phyloP scores from a whole-genome alignment of 1,140 invertebrate genomes.

The Heliconius himera region DNA sequence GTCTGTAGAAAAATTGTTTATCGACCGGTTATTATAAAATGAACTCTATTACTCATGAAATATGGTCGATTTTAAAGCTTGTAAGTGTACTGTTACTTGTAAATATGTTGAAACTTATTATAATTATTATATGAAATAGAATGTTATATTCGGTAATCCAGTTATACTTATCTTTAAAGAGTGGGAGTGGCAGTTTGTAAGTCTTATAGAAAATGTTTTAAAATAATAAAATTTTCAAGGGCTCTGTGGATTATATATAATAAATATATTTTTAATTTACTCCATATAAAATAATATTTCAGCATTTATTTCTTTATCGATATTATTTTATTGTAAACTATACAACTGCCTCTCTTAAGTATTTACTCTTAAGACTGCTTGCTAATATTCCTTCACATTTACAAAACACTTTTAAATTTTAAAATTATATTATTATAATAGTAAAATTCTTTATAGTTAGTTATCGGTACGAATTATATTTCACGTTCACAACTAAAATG shows the following conservation, averaged over 20 bases:
- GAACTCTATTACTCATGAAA: not conserved
- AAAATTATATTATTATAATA: not conserved
- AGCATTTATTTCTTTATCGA: not conserved
- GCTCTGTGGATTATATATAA: not conserved
- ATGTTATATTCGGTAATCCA: constrained; percentile 33
- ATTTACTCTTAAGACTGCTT: constrained; percentile 56
- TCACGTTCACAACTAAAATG: not conserved
- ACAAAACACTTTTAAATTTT: not conserved
- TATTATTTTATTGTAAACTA: constrained; percentile 25
- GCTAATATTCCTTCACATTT: constrained; percentile 48
- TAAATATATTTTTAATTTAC: not conserved
- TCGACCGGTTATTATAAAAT: not conserved
- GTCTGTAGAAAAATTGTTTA: not conserved
- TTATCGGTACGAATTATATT: not conserved
- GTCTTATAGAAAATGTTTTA: too few species aligned
- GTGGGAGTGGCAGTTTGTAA: constrained; percentile 52
- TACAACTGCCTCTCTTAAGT: constrained; percentile 61
- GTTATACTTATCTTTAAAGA: constrained; percentile 24
- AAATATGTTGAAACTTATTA: constrained; percentile 41
- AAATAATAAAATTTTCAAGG: not conserved
- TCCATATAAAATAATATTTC: not conserved
- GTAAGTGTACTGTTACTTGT: constrained; percentile 35
- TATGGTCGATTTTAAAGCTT: constrained; percentile 8
- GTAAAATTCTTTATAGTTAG: not conserved
- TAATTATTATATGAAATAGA: constrained; percentile 20